phyloP scores from a whole-genome alignment of 1,140 invertebrate species.

The Pomacea maculata region DNA sequence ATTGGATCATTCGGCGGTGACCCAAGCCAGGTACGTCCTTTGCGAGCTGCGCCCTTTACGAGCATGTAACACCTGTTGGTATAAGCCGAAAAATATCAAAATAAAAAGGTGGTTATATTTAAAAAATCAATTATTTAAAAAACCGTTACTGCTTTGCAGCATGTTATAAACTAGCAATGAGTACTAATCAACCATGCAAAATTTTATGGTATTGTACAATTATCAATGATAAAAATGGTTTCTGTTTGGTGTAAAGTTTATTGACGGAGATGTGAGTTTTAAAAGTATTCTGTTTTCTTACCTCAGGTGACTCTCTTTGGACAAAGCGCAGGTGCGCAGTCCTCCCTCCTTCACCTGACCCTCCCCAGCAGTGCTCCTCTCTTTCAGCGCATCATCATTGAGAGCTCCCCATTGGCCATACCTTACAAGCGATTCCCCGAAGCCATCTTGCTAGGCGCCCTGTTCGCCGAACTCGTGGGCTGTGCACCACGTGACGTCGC shows the following conservation, averaged over 20 bases:
- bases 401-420: constrained; percentile 42
- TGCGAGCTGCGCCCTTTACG: neutral
- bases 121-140: no score
- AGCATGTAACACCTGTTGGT: no score
- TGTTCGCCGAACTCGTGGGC: constrained; percentile 13
- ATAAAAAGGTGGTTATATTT: no score
- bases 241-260: no score
- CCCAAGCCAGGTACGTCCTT: constrained; percentile 29
- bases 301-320: constrained; percentile 50
- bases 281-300: neutral
- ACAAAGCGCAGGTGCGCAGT: constrained; percentile 51
- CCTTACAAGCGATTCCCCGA: constrained; percentile 38
- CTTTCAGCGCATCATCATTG: constrained; percentile 37
- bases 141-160: no score
- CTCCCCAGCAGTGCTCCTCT: constrained; percentile 19
- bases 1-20: constrained; percentile 50
- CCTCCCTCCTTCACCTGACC: constrained; percentile 38
- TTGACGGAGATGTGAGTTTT: no score
- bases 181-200: no score
- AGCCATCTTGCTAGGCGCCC: constrained; percentile 28
- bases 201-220: no score
- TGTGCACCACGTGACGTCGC: constrained; percentile 32
- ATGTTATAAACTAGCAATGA: no score
- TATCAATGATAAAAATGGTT: no score
- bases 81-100: no score